Conservation (phyloP, 2,797 vertebrate species). For the Syngnathus rostellatus region DNA sequence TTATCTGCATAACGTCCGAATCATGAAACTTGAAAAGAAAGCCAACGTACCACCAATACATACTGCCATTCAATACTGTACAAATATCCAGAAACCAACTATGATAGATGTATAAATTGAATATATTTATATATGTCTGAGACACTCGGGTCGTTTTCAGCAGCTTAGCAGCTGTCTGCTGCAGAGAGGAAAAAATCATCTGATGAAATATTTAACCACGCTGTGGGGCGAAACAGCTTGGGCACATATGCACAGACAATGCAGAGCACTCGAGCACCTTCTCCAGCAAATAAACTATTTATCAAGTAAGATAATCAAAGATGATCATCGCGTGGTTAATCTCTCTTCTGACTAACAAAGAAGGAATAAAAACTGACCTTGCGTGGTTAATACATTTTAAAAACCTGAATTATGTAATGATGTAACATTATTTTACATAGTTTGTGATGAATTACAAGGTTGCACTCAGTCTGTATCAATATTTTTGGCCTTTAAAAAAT, state of each 20-base stretch:
- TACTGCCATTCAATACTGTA: no score
- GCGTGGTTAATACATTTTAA: background rate
- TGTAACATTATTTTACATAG: background rate
- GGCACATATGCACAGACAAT: background rate
- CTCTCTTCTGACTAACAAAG: background rate
- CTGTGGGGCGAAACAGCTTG: slow-evolving; percentile 39
- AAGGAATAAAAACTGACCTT: background rate
- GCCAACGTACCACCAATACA: no score
- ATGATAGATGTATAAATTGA: slow-evolving; percentile 46
- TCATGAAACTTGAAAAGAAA: no score
- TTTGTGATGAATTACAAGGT: background rate
- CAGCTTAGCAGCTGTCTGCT: slow-evolving; percentile 36
- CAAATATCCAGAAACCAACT: slow-evolving; percentile 15
- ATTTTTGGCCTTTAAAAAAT: background rate
- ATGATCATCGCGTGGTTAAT: background rate
- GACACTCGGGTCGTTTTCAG: slow-evolving; percentile 36
- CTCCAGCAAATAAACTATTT: background rate
- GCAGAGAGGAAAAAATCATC: slow-evolving; percentile 51
- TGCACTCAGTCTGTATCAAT: background rate
- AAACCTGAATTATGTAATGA: background rate
- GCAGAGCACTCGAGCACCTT: background rate
- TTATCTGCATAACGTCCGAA: no score
- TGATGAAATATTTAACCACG: slow-evolving; percentile 52
- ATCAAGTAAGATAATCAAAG: background rate
- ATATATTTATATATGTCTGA: slow-evolving; percentile 32